Evolutionary conservation across 2,888 invertebrate genomes (phyloP), one percentile per base, ranked within the genome.

Genomic region (Agapostemon virescens): DNA sequence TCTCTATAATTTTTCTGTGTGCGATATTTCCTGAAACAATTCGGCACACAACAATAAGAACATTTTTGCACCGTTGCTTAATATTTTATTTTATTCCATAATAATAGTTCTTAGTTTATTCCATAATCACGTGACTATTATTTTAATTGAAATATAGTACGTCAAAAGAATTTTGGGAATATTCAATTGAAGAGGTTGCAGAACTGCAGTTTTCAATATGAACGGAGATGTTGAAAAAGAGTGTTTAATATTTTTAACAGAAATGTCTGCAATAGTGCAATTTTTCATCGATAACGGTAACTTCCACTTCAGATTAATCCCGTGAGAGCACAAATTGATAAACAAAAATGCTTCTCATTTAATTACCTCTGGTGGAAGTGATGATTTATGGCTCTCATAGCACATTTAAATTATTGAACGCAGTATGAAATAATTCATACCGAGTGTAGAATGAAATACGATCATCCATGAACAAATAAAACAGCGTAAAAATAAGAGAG

Each of bases 311-410:
- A 30, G 30, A 9, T 13, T 2, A 26, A 58, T 58, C 30, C 30
- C 30, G 7, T 58, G 17, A 2, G 63, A 13, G 36, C 13, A 36
- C 33, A 63, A 63, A 63, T 63, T 63, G 45, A n/a, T 20, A 15
- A 52, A 40, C 40, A 36, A 72, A 64, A 36, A 33, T 9, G 38
- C 13, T 36, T 52, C 15, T 2, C 15, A 38, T 66, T 55, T 66
- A 66, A 52, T 73, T 73, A 30, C 26, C 23, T 4, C 9, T 26
- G 33, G 23, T 17, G 40, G 17, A 4, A 40, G 26, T 17, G 15
- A 20, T 66, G 52, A 73, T 73, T 73, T 66, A 73, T 66, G 38
- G n/a, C n/a, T 49, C 17, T 30, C 42, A 2, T 2, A n/a, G 26
- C 30, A 52, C 20, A 9, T 4, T 36, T 73, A 33, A 66, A 73